Conservation (phyloP, 2,888 invertebrate genomes). For the Hipparchia semele region DNA sequence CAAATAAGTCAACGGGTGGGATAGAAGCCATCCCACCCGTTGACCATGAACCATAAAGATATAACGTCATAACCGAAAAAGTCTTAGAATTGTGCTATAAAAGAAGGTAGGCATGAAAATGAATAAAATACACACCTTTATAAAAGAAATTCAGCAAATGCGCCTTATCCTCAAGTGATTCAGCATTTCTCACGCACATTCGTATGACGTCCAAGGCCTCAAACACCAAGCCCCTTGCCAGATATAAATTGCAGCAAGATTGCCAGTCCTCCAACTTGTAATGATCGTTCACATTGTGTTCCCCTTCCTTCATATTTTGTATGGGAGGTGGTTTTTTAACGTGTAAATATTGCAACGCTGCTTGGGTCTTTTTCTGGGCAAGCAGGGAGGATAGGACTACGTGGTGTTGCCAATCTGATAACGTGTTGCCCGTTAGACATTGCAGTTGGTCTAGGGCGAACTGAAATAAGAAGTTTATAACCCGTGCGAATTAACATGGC, state of each 20-base stretch:
- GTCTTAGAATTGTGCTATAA: too few relatives aligned
- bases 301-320: slow-evolving; percentile 67
- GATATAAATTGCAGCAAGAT: slow-evolving; percentile 82
- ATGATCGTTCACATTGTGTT: slow-evolving; percentile 52
- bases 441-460: slow-evolving; percentile 86
- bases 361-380: slow-evolving; percentile 86
- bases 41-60: too few relatives aligned
- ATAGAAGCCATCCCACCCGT: too few relatives aligned
- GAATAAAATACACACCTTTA: slow-evolving; percentile 73
- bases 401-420: slow-evolving; percentile 89
- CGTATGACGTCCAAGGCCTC: slow-evolving; percentile 87
- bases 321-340: slow-evolving; percentile 82
- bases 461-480: too few relatives aligned
- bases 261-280: slow-evolving; percentile 78
- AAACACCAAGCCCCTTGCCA: slow-evolving; percentile 85
- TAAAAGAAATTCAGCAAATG: slow-evolving; percentile 84
- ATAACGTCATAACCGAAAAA: too few relatives aligned
- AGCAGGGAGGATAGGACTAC: slow-evolving; percentile 86
- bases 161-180: slow-evolving; percentile 59
- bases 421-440: slow-evolving; percentile 82
- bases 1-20: too few relatives aligned
- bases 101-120: not conserved
- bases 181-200: slow-evolving; percentile 75
- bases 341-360: slow-evolving; percentile 88
- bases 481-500: too few relatives aligned